These are phyloP conservation scores for Hafferia zeledoni DNA, from an alignment of 2,797 vertebrate species.

Conservation along the genomic window DNA sequence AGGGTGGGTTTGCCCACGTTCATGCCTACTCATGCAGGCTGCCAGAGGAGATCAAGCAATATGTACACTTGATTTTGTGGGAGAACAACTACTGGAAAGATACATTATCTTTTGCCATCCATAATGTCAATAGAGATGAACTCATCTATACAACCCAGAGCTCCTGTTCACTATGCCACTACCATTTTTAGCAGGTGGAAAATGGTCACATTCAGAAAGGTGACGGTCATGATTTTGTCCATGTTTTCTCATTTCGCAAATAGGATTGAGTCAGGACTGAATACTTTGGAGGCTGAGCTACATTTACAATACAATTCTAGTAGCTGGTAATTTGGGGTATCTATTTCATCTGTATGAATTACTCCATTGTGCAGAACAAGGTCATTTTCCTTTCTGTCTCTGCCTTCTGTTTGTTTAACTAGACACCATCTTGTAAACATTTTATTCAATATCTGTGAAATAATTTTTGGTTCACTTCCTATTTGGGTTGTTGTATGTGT, in stretches of 20 bases:
- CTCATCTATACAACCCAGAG: neutral
- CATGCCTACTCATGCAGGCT: neutral
- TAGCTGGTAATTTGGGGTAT: neutral
- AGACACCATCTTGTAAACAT: neutral
- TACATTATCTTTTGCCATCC: neutral
- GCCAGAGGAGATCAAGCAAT: neutral
- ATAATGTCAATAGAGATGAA: neutral
- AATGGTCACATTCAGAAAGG: neutral
- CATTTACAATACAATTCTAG: neutral
- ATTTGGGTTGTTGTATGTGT: conserved; percentile 56
- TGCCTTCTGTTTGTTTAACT: conserved; percentile 21
- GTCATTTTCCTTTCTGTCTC: conserved; percentile 3
- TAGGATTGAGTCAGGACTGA: neutral
- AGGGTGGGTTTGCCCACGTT: neutral
- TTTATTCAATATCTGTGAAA: conserved; percentile 44
- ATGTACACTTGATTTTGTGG: neutral
- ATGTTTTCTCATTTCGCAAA: neutral
- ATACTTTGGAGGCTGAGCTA: neutral
- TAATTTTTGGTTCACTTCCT: conserved; percentile 58
- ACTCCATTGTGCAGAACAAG: conserved; percentile 8
- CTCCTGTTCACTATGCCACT: neutral
- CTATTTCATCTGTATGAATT: neutral
- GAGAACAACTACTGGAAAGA: neutral
- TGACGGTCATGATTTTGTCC: neutral
- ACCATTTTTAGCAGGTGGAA: neutral